These are phyloP conservation scores for Cryptotermes secundus DNA, from an alignment of 1,140 invertebrate genomes.

Conservation along the genomic window DNA sequence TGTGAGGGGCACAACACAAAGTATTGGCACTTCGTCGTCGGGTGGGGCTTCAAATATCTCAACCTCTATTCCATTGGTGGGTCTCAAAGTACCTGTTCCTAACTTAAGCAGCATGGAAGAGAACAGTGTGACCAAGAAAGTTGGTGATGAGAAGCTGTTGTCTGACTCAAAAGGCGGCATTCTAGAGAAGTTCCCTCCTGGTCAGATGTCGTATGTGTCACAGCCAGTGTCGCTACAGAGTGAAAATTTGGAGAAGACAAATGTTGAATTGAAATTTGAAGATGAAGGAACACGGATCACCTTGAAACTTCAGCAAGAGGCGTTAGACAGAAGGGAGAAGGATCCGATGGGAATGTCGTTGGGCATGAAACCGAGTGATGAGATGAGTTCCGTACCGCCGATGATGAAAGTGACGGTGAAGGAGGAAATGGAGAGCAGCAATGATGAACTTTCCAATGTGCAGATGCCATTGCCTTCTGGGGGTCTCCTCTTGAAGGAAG, in stretches of 20 bases:
- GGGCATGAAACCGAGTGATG: neutral
- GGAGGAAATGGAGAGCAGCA: constrained; percentile 53
- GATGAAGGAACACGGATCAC: neutral
- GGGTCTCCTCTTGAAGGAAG: neutral
- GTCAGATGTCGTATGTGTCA: neutral
- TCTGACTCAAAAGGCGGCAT: neutral
- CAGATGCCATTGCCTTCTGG: constrained; percentile 15
- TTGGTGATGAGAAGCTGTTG: neutral
- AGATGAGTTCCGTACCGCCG: constrained; percentile 35
- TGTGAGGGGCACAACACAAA: neutral
- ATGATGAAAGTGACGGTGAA: constrained; percentile 58
- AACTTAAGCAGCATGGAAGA: constrained; percentile 15
- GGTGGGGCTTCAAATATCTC: neutral
- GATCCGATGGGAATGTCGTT: neutral
- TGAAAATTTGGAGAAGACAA: neutral
- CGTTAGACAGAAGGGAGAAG: neutral
- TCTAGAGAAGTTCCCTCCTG: neutral
- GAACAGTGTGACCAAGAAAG: constrained; percentile 16
- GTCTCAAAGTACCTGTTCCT: constrained; percentile 21
- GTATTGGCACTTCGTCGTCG: neutral
- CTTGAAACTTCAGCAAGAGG: neutral
- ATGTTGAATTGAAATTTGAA: neutral
- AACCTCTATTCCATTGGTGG: neutral
- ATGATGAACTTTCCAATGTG: constrained; percentile 38
- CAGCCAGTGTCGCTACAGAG: neutral